Base-by-base conservation (phyloP, 2,113 vertebrate genomes). In the Seriola rivoliana region DNA sequence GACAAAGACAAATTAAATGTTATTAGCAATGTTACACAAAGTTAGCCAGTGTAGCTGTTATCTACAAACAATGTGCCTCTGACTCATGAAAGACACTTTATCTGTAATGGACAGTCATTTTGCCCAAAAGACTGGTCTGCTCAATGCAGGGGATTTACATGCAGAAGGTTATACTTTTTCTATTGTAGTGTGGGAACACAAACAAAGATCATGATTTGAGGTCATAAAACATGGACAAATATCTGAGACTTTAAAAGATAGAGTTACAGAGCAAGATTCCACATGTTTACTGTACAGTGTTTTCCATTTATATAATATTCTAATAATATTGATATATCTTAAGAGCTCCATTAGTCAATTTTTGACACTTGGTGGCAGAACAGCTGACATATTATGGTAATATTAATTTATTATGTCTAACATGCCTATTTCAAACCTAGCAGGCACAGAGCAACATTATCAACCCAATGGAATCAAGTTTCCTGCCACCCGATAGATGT, bases 31-130 rank as follows among this genome's bases (percentile, higher is more conserved):
- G 74, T 54, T 48, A 34, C 14, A 66, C 4, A 69, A 57, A 71
- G 40, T 78, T 78, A 19, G 62, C 25, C 17, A 63, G 38, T 52
- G 13, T 25, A 44, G 25, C 13, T 29, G 23, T 82, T 36, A 29
- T 58, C 71, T 29, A 50, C 29, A 65, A 71, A 70, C 48, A 4
- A 21, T 16, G 19, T n/a, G 44, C 29, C 44, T 50, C 29, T 76
- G 42, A 44, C 46, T 80, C 36, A 60, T 74, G n/a, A 85, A 71
- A 75, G 5, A 54, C 36, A 70, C 52, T 64, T 79, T 42, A 65
- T 54, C 46, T 55, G 6, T 71, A 68, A 89, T 85, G 32, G 60
- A 64, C 38, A 70, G 25, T 73, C 36, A 64, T 63, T 75, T 80
- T 38, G 16, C 4, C 34, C 9, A 71, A 63, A 66, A 50, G 42